Evolutionary conservation across 2,113 vertebrate species (phyloP).

Genomic region (Antechinus stuartii): DNA sequence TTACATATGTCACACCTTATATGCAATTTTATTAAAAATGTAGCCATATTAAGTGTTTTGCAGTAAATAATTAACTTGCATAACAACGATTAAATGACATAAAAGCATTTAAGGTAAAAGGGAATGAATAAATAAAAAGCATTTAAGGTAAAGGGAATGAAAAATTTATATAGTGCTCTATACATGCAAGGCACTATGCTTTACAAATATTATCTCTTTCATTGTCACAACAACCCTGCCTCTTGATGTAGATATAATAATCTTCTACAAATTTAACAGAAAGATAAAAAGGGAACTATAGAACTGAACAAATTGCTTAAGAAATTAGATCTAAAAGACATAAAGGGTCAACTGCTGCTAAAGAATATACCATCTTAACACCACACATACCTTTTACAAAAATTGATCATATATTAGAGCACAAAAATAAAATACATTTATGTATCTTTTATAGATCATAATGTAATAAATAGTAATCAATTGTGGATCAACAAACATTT

Average conservation of each 20-base stretch:
- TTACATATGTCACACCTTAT: background rate
- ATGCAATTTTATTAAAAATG: background rate
- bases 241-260: background rate
- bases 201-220: background rate
- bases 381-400: background rate
- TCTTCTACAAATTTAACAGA: background rate
- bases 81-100: background rate
- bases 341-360: too few relatives aligned
- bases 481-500: background rate
- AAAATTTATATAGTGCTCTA: background rate
- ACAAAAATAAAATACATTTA: background rate
- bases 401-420: background rate
- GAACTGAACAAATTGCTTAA: background rate
- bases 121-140: background rate
- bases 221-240: background rate
- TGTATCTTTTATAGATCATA: background rate
- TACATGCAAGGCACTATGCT: background rate
- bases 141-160: background rate
- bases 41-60: background rate
- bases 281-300: background rate
- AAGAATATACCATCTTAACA: background rate
- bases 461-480: background rate
- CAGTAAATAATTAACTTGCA: background rate
- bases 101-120: background rate
- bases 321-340: background rate